Percentiles rank a stretch among this genome's conserved stretches.
These are phyloP conservation scores for cat (Felis catus) DNA, from an alignment of 2,113 vertebrate genomes.

Conservation along the genomic window DNA sequence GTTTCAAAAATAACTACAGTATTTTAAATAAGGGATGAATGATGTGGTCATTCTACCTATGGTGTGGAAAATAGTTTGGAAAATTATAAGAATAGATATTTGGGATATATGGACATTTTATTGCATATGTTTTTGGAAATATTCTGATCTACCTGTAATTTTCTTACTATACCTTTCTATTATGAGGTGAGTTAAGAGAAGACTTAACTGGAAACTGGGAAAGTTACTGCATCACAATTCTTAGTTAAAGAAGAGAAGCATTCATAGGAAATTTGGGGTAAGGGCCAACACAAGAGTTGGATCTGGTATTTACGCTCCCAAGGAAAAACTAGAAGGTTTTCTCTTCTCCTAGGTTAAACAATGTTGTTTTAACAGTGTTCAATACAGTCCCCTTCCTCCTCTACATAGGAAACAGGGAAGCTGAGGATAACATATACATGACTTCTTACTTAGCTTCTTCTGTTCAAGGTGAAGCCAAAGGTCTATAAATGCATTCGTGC, in stretches of 20 bases:
- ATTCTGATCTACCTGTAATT: background rate
- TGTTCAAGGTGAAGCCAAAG: background rate
- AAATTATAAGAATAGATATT: conserved; percentile 25
- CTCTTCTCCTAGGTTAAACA: background rate
- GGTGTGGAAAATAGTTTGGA: background rate
- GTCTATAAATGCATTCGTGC: background rate
- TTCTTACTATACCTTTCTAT: background rate
- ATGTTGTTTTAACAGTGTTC: conserved; percentile 19
- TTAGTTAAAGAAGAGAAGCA: background rate
- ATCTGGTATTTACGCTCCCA: background rate
- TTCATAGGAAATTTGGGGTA: background rate
- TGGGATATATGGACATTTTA: background rate
- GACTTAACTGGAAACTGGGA: background rate
- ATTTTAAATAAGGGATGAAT: background rate
- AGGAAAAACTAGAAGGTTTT: background rate
- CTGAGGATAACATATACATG: background rate
- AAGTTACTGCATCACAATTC: background rate
- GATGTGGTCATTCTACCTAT: background rate
- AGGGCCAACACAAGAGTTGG: background rate
- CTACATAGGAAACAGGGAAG: background rate
- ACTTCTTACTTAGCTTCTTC: background rate
- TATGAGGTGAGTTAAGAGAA: background rate
- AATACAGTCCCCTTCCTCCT: background rate
- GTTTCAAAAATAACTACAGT: conserved; percentile 3
- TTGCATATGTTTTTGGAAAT: background rate